phyloP scores from a whole-genome alignment of 1,140 invertebrate species.

The Orussus abietinus region DNA sequence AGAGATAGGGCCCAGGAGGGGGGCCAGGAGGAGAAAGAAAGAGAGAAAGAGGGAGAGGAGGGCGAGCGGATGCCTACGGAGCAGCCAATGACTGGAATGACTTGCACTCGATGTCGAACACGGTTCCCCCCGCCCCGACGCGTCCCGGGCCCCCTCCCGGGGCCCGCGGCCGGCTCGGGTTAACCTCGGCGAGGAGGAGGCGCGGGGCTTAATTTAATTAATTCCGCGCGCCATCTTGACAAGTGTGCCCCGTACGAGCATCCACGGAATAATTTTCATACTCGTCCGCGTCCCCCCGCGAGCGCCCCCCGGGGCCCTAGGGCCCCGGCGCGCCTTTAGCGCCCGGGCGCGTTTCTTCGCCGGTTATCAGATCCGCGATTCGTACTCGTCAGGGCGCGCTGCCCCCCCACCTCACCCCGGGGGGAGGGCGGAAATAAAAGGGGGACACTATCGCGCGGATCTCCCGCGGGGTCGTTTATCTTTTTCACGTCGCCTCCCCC shows the following conservation, averaged over 20 bases:
- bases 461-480: conserved; percentile 29
- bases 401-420: conserved; percentile 9
- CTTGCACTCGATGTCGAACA: conserved; percentile 50
- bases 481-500: no score
- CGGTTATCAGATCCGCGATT: conserved; percentile 40
- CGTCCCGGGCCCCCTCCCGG: conserved; percentile 18
- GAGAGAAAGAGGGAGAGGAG: no score
- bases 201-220: conserved; percentile 50
- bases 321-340: no score
- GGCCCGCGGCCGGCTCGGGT: conserved; percentile 22
- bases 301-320: conserved; percentile 22
- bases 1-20: no score
- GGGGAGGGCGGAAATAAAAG: conserved; percentile 21
- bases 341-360: conserved; percentile 30
- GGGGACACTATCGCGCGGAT: conserved; percentile 24
- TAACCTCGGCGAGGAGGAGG: conserved; percentile 38
- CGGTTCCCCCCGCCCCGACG: conserved; percentile 31
- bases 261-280: conserved; percentile 42
- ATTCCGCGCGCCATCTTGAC: conserved; percentile 48
- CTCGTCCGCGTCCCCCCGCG: conserved; percentile 34
- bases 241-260: conserved; percentile 33
- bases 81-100: conserved; percentile 52
- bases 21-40: no score
- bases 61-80: conserved; percentile 39
- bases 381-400: conserved; percentile 27